These are phyloP conservation scores for Cydia pomonella DNA, from an alignment of 1,140 invertebrate genomes.

Conservation along the genomic window DNA sequence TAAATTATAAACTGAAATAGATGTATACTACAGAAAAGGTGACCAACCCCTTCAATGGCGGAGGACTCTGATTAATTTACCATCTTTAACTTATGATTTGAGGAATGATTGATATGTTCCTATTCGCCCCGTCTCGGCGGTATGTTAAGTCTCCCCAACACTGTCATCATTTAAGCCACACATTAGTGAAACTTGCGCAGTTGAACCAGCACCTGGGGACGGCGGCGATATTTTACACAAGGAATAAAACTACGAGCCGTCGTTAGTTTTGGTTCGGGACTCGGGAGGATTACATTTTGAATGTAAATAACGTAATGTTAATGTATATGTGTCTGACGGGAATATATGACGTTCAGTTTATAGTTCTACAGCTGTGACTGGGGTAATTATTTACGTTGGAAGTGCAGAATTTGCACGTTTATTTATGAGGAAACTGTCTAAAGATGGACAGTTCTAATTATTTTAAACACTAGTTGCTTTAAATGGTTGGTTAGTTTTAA, in stretches of 20 bases:
- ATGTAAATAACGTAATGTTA: slow-evolving; percentile 33
- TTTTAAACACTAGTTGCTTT: background rate
- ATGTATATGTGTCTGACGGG: slow-evolving; percentile 7
- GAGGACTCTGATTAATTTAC: no score
- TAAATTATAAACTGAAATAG: no score
- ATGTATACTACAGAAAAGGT: no score
- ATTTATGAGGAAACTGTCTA: background rate
- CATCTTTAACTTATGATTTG: no score
- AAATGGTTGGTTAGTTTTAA: background rate
- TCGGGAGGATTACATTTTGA: slow-evolving; percentile 22
- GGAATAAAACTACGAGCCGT: slow-evolving; percentile 41
- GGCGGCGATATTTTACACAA: slow-evolving; percentile 64
- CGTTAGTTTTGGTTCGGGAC: slow-evolving; percentile 31
- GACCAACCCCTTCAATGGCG: no score
- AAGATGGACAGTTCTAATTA: background rate
- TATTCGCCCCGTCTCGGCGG: background rate
- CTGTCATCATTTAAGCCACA: slow-evolving; percentile 76
- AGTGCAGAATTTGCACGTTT: background rate
- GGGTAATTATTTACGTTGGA: slow-evolving; percentile 6
- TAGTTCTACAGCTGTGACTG: slow-evolving; percentile 9
- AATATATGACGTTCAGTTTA: slow-evolving; percentile 14
- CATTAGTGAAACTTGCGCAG: slow-evolving; percentile 75
- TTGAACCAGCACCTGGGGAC: slow-evolving; percentile 70
- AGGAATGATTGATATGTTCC: background rate
- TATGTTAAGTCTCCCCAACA: slow-evolving; percentile 47